Conservation (phyloP, 2,888 invertebrate species). For the Dione vanillae region DNA sequence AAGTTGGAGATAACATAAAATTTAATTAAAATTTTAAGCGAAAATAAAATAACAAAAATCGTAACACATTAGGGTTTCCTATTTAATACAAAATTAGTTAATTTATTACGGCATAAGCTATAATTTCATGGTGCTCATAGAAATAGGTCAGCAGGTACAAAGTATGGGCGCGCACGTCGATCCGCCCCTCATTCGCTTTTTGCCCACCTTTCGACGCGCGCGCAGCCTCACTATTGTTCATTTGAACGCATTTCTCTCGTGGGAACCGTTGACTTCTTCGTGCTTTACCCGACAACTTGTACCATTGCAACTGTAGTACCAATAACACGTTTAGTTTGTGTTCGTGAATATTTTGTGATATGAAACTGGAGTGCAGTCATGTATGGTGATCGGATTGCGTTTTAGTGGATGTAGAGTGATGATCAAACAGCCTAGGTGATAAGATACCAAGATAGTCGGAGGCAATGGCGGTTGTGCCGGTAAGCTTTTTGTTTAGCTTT, state of each 20-base stretch:
- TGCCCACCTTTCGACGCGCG: slow-evolving; percentile 83
- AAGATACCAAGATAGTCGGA: slow-evolving; percentile 60
- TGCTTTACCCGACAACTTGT: slow-evolving; percentile 69
- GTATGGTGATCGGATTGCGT: slow-evolving; percentile 60
- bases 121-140: slow-evolving; percentile 44
- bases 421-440: slow-evolving; percentile 71
- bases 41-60: not conserved
- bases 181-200: slow-evolving; percentile 78
- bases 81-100: slow-evolving; percentile 5
- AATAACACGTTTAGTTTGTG: slow-evolving; percentile 64
- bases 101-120: slow-evolving; percentile 26
- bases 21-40: not conserved
- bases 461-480: slow-evolving; percentile 71
- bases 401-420: slow-evolving; percentile 77
- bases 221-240: slow-evolving; percentile 77
- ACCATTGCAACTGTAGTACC: slow-evolving; percentile 60
- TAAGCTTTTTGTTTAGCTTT: slow-evolving; percentile 56
- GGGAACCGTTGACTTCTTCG: slow-evolving; percentile 74
- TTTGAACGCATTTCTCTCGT: slow-evolving; percentile 79
- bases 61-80: not conserved
- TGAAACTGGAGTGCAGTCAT: slow-evolving; percentile 65
- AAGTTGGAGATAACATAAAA: not conserved
- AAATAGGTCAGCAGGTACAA: slow-evolving; percentile 81
- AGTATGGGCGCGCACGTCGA: slow-evolving; percentile 55
- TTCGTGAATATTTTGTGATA: slow-evolving; percentile 57